Evolutionary conservation across 2,113 vertebrate species (phyloP).

Genomic region (Holacanthus passer): DNA sequence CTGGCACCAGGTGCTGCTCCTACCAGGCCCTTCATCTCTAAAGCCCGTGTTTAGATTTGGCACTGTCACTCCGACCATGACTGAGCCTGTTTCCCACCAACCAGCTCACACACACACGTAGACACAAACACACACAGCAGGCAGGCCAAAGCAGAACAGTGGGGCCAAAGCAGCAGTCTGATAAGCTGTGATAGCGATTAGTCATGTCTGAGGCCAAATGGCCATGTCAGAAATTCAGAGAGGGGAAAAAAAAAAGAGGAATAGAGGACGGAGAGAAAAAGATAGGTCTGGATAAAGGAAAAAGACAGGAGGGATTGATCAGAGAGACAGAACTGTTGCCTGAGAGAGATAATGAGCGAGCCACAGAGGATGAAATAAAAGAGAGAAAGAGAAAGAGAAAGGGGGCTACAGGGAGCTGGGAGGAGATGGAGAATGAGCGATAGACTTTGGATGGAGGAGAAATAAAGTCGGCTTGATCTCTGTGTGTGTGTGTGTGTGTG

Average conservation of each 20-base stretch:
- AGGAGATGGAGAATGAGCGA: conserved; percentile 43
- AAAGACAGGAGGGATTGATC: conserved; percentile 62
- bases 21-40: conserved; percentile 47
- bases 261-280: conserved; percentile 25
- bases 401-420: conserved; percentile 24
- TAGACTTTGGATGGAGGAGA: conserved; percentile 57
- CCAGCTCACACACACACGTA: conserved; percentile 30
- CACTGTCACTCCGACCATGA: conserved; percentile 59
- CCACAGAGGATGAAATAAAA: conserved; percentile 50
- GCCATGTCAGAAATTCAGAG: conserved; percentile 61
- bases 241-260: not conserved
- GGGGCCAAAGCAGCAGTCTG: conserved; percentile 69
- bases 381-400: conserved; percentile 14
- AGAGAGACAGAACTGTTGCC: conserved; percentile 59
- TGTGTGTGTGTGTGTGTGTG: conserved; percentile 30
- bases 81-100: conserved; percentile 59
- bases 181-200: conserved; percentile 75
- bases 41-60: conserved; percentile 69
- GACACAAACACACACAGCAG: conserved; percentile 25
- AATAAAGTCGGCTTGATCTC: conserved; percentile 60
- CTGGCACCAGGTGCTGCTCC: conserved; percentile 62
- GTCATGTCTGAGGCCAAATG: conserved; percentile 76
- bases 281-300: conserved; percentile 56
- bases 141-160: conserved; percentile 32
- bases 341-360: conserved; percentile 64